phyloP scores from a whole-genome alignment of 1,140 invertebrate species.

The Papilio aristodemus region DNA sequence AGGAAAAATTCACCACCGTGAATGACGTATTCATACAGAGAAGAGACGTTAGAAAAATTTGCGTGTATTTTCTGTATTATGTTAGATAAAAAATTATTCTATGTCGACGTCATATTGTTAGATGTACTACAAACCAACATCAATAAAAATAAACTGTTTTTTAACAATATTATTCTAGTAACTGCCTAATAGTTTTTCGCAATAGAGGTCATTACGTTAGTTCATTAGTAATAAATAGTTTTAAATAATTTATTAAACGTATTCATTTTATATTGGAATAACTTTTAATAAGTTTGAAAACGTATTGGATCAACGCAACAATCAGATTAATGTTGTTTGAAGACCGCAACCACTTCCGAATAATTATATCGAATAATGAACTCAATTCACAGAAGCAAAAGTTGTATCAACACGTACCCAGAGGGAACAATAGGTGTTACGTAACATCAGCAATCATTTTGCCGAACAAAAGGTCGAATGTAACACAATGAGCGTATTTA shows the following conservation, averaged over 20 bases:
- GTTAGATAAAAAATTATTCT: not conserved
- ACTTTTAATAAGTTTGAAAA: constrained; percentile 1
- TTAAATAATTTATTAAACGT: no score
- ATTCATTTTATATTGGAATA: not conserved
- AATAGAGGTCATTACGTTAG: not conserved
- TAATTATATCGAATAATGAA: constrained; percentile 37
- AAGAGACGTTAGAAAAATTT: not conserved
- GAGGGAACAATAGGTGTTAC: constrained; percentile 58
- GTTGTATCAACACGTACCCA: constrained; percentile 48
- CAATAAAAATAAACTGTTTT: not conserved
- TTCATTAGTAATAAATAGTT: no score
- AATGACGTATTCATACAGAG: constrained; percentile 16
- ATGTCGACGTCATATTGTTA: not conserved
- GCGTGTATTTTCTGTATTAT: not conserved
- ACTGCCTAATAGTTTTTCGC: no score
- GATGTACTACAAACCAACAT: not conserved
- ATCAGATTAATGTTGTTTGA: constrained; percentile 1
- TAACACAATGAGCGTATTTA: constrained; percentile 61
- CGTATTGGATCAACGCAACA: not conserved
- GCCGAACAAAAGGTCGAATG: constrained; percentile 63
- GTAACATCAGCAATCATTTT: constrained; percentile 62
- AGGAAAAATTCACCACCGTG: constrained; percentile 1
- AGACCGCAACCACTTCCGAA: constrained; percentile 3
- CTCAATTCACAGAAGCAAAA: constrained; percentile 46
- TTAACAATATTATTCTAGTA: no score